A percentile compares a stretch with the other conserved stretches of the same genome.
Conservation (phyloP, 1,140 invertebrate species). For the Leptestheria dahalacensis region DNA sequence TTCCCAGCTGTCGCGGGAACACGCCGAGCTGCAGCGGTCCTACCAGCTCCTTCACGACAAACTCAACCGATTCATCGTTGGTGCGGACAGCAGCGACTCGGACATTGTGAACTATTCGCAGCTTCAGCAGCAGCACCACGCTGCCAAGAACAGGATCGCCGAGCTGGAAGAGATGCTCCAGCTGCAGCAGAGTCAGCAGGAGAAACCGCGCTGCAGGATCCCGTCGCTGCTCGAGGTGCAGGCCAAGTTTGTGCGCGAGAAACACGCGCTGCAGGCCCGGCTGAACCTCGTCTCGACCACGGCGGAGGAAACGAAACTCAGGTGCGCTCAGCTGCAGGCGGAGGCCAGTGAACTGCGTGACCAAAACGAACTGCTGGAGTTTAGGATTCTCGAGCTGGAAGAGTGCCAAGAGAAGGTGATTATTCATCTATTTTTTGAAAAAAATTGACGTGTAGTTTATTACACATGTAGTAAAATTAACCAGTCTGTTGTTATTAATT, state of each 20-base stretch:
- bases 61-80: conserved; percentile 3
- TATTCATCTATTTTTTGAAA: not conserved
- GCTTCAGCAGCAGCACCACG: conserved; percentile 4
- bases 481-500: too few relatives aligned
- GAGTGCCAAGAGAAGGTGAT: conserved; percentile 24
- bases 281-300: not conserved
- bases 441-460: too few relatives aligned
- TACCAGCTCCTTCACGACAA: conserved; percentile 20
- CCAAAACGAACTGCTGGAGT: conserved; percentile 41
- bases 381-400: conserved; percentile 40
- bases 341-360: conserved; percentile 38
- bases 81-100: conserved; percentile 1
- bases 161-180: conserved; percentile 22
- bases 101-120: not conserved
- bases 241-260: conserved; percentile 6
- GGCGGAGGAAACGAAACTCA: not conserved
- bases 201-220: conserved; percentile 12
- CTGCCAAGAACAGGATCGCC: not conserved
- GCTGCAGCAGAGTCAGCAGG: not conserved
- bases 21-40: conserved; percentile 18
- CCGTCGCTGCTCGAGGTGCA: conserved; percentile 8
- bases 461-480: too few relatives aligned
- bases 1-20: conserved; percentile 29
- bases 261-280: conserved; percentile 1
- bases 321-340: conserved; percentile 20